These are phyloP conservation scores for Acinonyx jubatus DNA, from an alignment of 2,113 vertebrate species.

Conservation along the genomic window DNA sequence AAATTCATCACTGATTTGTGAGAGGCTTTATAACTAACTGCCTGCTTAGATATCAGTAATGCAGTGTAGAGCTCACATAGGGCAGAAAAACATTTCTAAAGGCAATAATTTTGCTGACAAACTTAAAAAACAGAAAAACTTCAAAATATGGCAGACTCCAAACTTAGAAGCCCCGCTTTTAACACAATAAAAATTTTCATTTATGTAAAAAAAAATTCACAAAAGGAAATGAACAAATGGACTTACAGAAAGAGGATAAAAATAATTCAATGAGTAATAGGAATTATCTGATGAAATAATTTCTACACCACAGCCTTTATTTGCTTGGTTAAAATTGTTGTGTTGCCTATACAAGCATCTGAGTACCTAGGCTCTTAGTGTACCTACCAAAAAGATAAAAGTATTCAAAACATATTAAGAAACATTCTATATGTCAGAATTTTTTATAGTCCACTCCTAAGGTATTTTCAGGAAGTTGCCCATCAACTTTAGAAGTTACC, in stretches of 20 bases:
- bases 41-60: neutral
- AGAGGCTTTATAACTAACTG: neutral
- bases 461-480: neutral
- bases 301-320: neutral
- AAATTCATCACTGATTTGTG: neutral
- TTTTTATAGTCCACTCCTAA: neutral
- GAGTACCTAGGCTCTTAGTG: neutral
- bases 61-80: neutral
- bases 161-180: neutral
- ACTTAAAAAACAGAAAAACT: neutral
- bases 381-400: neutral
- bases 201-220: neutral
- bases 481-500: neutral
- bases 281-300: neutral
- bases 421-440: neutral
- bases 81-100: neutral
- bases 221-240: neutral
- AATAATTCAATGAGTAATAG: neutral
- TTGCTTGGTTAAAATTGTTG: neutral
- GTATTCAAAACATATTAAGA: neutral
- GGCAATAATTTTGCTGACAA: neutral
- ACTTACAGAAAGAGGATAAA: neutral
- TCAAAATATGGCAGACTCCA: neutral
- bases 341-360: neutral
- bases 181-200: neutral